Evolutionary conservation across 2,113 vertebrate genomes (phyloP).

Genomic region (Syngnathoides biaculeatus): DNA sequence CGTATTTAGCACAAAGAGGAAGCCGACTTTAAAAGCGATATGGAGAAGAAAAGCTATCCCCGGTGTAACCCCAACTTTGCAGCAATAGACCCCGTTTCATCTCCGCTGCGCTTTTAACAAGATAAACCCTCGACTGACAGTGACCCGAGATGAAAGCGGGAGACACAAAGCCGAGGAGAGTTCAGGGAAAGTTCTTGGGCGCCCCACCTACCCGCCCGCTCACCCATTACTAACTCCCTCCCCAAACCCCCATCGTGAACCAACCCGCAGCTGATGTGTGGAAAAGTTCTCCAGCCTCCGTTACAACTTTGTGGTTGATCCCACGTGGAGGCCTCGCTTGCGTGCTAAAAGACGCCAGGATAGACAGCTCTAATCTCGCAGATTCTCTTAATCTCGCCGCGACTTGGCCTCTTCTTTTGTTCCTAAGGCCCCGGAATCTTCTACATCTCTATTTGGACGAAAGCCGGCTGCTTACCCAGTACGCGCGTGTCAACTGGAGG

Average conservation of each 20-base stretch:
- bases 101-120: conserved; percentile 52
- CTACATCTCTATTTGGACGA: conserved; percentile 64
- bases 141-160: conserved; percentile 73
- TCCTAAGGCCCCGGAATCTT: conserved; percentile 67
- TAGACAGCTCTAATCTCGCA: conserved; percentile 69
- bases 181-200: conserved; percentile 72
- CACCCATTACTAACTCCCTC: conserved; percentile 39
- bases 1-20: conserved; percentile 46
- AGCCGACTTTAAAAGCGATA: conserved; percentile 24
- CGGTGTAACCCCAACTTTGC: conserved; percentile 28
- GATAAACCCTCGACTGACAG: conserved; percentile 68
- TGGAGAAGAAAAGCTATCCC: conserved; percentile 20
- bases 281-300: conserved; percentile 62
- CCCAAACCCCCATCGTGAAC: conserved; percentile 41
- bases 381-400: conserved; percentile 42
- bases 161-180: conserved; percentile 58
- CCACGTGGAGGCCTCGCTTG: conserved; percentile 51
- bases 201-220: conserved; percentile 46
- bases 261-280: conserved; percentile 12
- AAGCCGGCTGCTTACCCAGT: conserved; percentile 18
- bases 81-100: conserved; percentile 50
- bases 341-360: conserved; percentile 48
- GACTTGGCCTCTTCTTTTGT: conserved; percentile 68
- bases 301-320: conserved; percentile 64
- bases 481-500: background rate